Evolutionary conservation across 1,140 invertebrate species (phyloP).

Genomic region (Plutomurus gul): DNA sequence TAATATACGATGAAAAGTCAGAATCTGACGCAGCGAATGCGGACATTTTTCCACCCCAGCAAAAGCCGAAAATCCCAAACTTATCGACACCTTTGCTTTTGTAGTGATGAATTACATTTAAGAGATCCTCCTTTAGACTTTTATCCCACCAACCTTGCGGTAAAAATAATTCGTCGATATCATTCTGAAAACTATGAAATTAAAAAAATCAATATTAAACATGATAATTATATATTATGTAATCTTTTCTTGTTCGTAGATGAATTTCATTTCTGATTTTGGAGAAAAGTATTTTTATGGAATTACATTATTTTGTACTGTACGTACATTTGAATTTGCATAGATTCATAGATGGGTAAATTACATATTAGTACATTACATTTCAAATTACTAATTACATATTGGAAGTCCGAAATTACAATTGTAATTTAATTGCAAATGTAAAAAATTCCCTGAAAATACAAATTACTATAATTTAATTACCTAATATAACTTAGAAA

Average conservation of each 20-base stretch:
- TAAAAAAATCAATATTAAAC: not conserved
- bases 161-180: slow-evolving; percentile 1
- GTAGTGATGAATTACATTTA: slow-evolving; percentile 41
- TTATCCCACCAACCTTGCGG: slow-evolving; percentile 13
- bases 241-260: not conserved
- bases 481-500: too few species aligned
- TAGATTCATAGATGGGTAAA: too few species aligned
- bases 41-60: slow-evolving; percentile 51
- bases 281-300: too few species aligned
- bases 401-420: too few species aligned
- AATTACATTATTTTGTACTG: too few species aligned
- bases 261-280: too few species aligned
- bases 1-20: slow-evolving; percentile 18
- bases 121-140: slow-evolving; percentile 39
- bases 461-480: too few species aligned
- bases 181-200: slow-evolving; percentile 7
- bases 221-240: not conserved
- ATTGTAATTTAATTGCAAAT: too few species aligned
- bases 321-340: too few species aligned
- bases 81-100: slow-evolving; percentile 8
- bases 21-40: slow-evolving; percentile 35
- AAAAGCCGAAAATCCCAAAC: slow-evolving; percentile 52
- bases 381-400: too few species aligned
- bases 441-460: too few species aligned
- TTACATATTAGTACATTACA: too few species aligned